Percentiles rank a stretch among this genome's conserved stretches.
These are phyloP conservation scores for Schizopygopsis pylzovi DNA, from an alignment of 2,797 vertebrate species.

Conservation along the genomic window DNA sequence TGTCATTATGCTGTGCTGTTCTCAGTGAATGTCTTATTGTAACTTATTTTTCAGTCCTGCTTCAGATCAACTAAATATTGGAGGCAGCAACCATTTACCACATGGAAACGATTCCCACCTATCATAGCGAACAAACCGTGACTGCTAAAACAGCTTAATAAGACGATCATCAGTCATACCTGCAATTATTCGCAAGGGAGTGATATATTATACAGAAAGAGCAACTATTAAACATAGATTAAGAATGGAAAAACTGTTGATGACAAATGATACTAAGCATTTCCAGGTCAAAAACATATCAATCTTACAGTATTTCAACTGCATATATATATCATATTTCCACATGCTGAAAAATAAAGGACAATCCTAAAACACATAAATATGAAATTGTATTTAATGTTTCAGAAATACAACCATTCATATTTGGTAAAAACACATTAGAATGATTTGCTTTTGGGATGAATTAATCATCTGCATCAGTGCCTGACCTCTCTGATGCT, in stretches of 20 bases:
- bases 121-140: slow-evolving; percentile 47
- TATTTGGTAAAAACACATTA: not conserved
- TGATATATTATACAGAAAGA: slow-evolving; percentile 8
- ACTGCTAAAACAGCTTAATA: slow-evolving; percentile 46
- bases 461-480: not conserved
- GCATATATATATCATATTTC: not conserved
- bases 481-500: not conserved
- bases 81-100: slow-evolving; percentile 50
- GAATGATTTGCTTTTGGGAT: not conserved
- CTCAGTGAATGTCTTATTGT: slow-evolving; percentile 33
- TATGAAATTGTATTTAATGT: not conserved
- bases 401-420: not conserved
- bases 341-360: not conserved
- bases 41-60: slow-evolving; percentile 40
- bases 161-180: slow-evolving; percentile 41
- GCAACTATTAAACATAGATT: slow-evolving; percentile 21
- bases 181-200: slow-evolving; percentile 39
- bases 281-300: not conserved
- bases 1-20: slow-evolving; percentile 20
- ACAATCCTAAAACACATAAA: not conserved
- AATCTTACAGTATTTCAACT: not conserved
- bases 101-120: slow-evolving; percentile 41
- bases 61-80: slow-evolving; percentile 31
- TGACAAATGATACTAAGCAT: slow-evolving; percentile 9
- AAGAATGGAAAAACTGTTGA: not conserved